These are phyloP conservation scores for Elysia chlorotica DNA, from an alignment of 1,140 invertebrate genomes.

Conservation along the genomic window DNA sequence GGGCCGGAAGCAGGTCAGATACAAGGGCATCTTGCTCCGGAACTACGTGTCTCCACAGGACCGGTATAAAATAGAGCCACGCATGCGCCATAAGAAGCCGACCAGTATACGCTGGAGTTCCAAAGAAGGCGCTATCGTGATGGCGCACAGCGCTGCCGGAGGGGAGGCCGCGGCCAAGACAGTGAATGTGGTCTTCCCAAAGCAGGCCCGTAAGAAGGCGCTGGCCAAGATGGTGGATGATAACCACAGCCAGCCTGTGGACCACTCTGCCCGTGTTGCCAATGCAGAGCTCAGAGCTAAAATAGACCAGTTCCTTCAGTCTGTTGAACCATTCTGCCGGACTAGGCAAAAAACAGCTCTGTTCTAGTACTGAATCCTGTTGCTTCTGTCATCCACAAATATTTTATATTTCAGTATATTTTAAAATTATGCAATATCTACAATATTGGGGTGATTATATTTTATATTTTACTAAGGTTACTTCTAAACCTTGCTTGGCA, in stretches of 20 bases:
- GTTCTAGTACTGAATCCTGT: too few species aligned
- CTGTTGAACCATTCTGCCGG: constrained; percentile 3
- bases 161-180: neutral
- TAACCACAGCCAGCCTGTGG: neutral
- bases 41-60: neutral
- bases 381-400: too few species aligned
- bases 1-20: neutral
- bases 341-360: too few species aligned
- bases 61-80: neutral
- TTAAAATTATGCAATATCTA: too few species aligned
- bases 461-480: too few species aligned
- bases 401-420: too few species aligned
- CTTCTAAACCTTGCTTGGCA: too few species aligned
- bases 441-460: too few species aligned
- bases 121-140: neutral
- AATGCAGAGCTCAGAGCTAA: neutral
- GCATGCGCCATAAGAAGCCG: neutral
- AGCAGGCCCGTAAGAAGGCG: neutral
- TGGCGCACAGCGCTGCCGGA: neutral
- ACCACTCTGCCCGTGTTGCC: neutral
- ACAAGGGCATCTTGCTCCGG: neutral
- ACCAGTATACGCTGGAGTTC: neutral
- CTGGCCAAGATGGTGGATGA: neutral
- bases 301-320: neutral
- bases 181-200: neutral